phyloP scores from a whole-genome alignment of 2,113 vertebrate genomes.

The Brienomyrus brachyistius region DNA sequence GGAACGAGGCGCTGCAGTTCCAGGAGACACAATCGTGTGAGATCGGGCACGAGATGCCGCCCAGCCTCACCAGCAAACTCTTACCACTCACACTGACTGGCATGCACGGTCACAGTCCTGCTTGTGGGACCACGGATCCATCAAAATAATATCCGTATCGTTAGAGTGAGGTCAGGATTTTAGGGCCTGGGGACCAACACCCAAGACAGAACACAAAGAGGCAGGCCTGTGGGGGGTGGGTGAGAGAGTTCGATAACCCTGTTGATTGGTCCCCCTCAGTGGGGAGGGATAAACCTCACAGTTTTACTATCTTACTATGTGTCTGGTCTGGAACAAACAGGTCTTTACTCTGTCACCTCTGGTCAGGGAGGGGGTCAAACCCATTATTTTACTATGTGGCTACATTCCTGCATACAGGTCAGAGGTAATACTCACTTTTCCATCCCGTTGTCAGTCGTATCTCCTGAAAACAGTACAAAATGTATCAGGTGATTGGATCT shows the following conservation, averaged over 20 bases:
- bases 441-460: background rate
- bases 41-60: background rate
- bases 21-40: background rate
- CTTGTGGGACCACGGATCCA: background rate
- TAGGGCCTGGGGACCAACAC: background rate
- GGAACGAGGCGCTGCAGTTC: conserved; percentile 57
- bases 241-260: background rate
- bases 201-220: background rate
- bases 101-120: background rate
- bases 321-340: background rate
- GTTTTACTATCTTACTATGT: background rate
- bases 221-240: background rate
- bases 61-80: background rate
- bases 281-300: background rate
- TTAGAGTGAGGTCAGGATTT: background rate
- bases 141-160: background rate
- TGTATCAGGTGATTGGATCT: background rate
- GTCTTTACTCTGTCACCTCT: background rate
- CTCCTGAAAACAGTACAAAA: background rate
- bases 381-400: background rate
- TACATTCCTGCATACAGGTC: background rate
- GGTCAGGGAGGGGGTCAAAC: background rate
- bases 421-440: background rate
- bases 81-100: background rate
- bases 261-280: background rate